A percentile compares a stretch with the other conserved stretches of the same genome.
Conservation (phyloP, 2,888 invertebrate species). For the Drosophila sordidapex region DNA sequence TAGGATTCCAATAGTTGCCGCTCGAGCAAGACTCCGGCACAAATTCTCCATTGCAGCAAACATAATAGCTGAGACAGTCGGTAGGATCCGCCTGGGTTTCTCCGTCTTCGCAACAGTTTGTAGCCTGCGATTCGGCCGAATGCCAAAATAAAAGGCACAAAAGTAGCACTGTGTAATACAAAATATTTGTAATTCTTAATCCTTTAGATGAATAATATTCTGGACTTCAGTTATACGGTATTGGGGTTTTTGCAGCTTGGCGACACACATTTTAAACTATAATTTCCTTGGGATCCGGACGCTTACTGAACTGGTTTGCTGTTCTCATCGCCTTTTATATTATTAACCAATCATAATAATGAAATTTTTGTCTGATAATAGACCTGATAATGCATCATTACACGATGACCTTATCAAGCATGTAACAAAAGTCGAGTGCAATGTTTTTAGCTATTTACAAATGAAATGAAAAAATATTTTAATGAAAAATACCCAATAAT, state of each 20-base stretch:
- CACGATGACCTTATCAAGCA: constrained; percentile 19
- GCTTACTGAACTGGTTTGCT: constrained; percentile 40
- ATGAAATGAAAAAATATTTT: background rate
- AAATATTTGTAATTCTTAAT: background rate
- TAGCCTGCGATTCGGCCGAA: constrained; percentile 17
- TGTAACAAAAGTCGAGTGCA: constrained; percentile 4
- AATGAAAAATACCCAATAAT: background rate
- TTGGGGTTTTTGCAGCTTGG: constrained; percentile 1
- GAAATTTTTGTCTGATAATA: constrained; percentile 30
- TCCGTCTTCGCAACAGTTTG: constrained; percentile 52
- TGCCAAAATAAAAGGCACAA: constrained; percentile 40
- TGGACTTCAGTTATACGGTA: constrained; percentile 7
- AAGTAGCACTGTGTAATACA: constrained; percentile 28
- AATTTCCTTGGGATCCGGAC: constrained; percentile 7
- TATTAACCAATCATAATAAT: constrained; percentile 56
- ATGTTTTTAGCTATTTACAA: background rate
- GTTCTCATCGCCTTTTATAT: constrained; percentile 51
- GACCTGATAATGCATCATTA: constrained; percentile 39
- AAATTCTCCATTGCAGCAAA: constrained; percentile 48
- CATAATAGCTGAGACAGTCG: constrained; percentile 39
- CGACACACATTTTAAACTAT: constrained; percentile 24
- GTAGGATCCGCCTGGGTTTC: constrained; percentile 38
- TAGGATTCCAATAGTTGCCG: constrained; percentile 35
- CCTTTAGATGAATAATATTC: background rate
- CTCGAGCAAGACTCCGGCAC: constrained; percentile 28